phyloP scores from a whole-genome alignment of 2,888 invertebrate genomes.

The Clitarchus hookeri region DNA sequence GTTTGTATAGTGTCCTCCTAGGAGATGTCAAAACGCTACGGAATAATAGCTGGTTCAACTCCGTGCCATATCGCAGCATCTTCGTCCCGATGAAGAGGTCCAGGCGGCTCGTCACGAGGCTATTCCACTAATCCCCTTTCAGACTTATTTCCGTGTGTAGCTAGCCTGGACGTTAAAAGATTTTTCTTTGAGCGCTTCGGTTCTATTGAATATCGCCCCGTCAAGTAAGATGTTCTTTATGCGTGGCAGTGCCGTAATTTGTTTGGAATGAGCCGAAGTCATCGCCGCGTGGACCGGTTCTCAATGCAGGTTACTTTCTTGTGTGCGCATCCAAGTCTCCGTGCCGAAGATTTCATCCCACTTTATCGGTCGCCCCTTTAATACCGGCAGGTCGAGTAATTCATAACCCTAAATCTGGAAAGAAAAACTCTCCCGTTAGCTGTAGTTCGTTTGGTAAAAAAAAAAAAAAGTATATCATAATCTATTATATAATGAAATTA shows the following conservation, averaged over 20 bases:
- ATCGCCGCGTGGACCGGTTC: neutral
- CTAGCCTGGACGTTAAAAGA: neutral
- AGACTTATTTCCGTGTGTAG: neutral
- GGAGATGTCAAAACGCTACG: too few relatives aligned
- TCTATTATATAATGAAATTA: too few relatives aligned
- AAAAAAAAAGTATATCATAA: too few relatives aligned
- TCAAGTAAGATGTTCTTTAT: conserved; percentile 3
- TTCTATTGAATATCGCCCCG: neutral
- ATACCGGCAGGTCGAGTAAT: too few relatives aligned
- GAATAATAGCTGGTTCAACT: too few relatives aligned
- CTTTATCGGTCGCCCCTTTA: neutral
- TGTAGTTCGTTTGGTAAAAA: too few relatives aligned
- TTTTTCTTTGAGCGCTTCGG: neutral
- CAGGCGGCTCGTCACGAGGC: neutral
- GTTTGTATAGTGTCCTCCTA: too few relatives aligned
- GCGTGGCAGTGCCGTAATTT: neutral
- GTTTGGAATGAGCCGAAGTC: neutral
- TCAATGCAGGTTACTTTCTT: neutral
- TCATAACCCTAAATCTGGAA: too few relatives aligned
- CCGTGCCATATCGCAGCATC: too few relatives aligned
- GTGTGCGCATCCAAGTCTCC: neutral
- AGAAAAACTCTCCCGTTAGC: too few relatives aligned
- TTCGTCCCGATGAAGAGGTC: neutral
- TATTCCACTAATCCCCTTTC: neutral
- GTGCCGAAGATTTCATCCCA: neutral